Percentiles rank a stretch among this genome's conserved stretches.
Evolutionary conservation across 1,140 invertebrate genomes (phyloP).

Genomic region (Apis laboriosa): DNA sequence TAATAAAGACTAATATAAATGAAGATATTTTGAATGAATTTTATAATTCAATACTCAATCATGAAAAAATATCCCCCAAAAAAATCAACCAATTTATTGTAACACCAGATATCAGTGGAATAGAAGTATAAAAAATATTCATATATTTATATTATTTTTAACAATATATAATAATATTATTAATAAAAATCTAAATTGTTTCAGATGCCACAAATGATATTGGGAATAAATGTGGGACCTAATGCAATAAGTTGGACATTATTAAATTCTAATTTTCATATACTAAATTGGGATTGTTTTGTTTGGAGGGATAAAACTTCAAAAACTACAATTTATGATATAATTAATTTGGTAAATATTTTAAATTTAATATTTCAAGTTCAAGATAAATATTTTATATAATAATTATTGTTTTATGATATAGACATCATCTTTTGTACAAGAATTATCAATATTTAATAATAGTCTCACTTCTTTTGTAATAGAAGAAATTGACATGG

Average conservation of each 20-base stretch:
- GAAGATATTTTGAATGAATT: not conserved
- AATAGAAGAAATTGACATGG: constrained; percentile 9
- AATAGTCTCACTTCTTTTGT: not conserved
- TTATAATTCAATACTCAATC: constrained; percentile 7
- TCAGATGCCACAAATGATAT: constrained; percentile 1
- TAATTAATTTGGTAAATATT: constrained; percentile 37
- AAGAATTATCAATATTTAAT: constrained; percentile 18
- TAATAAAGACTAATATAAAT: not conserved
- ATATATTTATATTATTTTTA: not conserved
- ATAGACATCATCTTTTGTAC: constrained; percentile 22
- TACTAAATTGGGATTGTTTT: constrained; percentile 26
- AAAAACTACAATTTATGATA: not conserved
- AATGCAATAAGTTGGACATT: constrained; percentile 40
- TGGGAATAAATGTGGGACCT: constrained; percentile 38
- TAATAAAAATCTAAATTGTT: not conserved
- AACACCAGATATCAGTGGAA: not conserved
- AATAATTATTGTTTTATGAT: not conserved
- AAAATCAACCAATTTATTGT: not conserved
- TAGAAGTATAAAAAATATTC: not conserved
- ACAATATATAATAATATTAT: not conserved
- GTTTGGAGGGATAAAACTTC: accelerated
- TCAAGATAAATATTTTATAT: not conserved
- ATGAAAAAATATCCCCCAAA: too few relatives aligned
- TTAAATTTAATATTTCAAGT: not conserved
- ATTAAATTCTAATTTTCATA: constrained; percentile 13